Evolutionary conservation across 2,797 vertebrate species (phyloP).

Genomic region (Australoheros facetus): DNA sequence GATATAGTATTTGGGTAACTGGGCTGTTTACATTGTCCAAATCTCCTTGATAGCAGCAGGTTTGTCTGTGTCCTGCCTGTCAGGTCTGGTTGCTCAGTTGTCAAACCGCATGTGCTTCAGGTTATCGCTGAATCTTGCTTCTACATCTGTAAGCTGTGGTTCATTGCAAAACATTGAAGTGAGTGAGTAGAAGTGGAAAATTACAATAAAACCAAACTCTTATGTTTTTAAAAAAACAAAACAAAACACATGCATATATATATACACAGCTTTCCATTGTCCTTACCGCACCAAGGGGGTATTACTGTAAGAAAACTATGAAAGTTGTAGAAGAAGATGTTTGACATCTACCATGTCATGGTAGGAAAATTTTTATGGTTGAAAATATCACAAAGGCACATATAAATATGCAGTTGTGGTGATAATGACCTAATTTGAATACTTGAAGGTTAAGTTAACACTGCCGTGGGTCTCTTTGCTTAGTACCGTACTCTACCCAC

Average conservation of each 20-base stretch:
- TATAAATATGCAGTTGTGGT: neutral
- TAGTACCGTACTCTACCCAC: neutral
- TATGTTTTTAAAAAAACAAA: neutral
- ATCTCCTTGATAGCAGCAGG: neutral
- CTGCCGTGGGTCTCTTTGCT: neutral
- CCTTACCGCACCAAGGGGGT: neutral
- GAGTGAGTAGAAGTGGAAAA: constrained; percentile 1
- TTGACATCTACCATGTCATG: neutral
- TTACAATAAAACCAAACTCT: neutral
- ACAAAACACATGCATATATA: neutral
- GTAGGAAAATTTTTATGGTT: neutral
- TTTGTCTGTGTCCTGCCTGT: neutral
- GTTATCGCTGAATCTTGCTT: constrained; percentile 2
- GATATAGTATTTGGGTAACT: neutral
- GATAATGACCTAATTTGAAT: neutral
- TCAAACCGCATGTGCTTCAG: neutral
- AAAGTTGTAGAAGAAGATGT: neutral
- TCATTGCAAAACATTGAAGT: neutral
- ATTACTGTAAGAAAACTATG: neutral
- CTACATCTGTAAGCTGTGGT: neutral
- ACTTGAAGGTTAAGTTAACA: neutral
- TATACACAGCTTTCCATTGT: neutral
- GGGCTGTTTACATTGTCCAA: neutral
- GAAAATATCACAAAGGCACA: neutral
- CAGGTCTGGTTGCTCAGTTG: neutral